These are phyloP conservation scores for Trematomus loennbergii DNA, from an alignment of 2,113 vertebrate species.

Conservation along the genomic window DNA sequence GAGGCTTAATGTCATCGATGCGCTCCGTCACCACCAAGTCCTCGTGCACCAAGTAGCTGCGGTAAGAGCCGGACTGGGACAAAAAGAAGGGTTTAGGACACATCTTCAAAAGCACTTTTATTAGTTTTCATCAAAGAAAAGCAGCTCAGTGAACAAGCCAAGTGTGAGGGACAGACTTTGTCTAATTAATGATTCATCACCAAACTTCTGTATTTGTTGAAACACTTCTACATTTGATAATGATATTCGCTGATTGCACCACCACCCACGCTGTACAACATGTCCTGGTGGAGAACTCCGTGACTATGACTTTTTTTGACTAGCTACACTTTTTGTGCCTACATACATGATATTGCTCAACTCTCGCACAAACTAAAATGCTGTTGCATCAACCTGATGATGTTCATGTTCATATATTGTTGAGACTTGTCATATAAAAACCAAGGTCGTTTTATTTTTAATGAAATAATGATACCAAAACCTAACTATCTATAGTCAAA, in stretches of 20 bases:
- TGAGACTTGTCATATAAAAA: no score
- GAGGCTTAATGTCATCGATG: conserved; percentile 88
- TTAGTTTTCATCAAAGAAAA: background rate
- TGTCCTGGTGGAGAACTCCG: background rate
- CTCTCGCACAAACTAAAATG: background rate
- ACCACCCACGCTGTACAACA: conserved; percentile 13
- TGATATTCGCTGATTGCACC: background rate
- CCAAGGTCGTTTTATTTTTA: background rate
- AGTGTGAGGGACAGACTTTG: conserved; percentile 1
- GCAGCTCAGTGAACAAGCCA: background rate
- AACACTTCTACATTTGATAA: background rate
- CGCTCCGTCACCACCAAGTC: conserved; percentile 94
- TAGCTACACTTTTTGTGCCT: background rate
- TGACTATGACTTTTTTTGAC: no score
- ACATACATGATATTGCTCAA: background rate
- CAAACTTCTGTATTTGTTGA: conserved; percentile 5
- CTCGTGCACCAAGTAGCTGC: conserved; percentile 92
- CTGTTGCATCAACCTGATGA: no score
- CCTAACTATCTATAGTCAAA: background rate
- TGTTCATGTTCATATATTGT: no score
- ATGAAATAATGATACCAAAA: background rate
- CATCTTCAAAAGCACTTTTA: background rate
- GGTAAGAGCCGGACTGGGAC: conserved; percentile 90
- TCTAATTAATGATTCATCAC: background rate
- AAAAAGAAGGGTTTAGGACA: background rate